Base-by-base conservation (phyloP, 2,888 invertebrate species). In the Saturnia pavonia region DNA sequence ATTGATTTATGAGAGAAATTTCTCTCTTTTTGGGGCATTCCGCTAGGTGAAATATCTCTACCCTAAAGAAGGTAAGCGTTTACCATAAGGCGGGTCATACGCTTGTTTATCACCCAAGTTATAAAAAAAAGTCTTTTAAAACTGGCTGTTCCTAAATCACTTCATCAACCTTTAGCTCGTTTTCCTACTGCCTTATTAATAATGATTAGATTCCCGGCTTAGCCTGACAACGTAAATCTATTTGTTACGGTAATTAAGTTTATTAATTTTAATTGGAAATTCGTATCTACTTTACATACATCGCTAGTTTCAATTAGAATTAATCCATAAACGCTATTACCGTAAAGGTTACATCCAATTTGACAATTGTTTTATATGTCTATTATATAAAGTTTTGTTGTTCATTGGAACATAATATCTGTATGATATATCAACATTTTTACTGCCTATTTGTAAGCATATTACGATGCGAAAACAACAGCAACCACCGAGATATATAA, bases 191-290 rank as follows among this genome's bases (percentile, higher is more conserved):
- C 12, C 54, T 60, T 14, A 22, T 54, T 22, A 7, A 2, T 34
- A 63, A 63, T 63, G 19, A 11, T 65, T 65, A n/a, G 40, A 65
- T 19, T 65, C 65, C n/a, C 40, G 6, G 8, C 40, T 7, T 65
- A 65, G 40, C 34, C 40, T 40, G 9, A 40, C 40, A 40, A 34
- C 19, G 16, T 65, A 40, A 65, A 65, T 65, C 65, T 34, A 40
- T 65, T 40, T 65, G 40, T 65, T 40, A 65, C n/a, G 40, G 27
- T 60, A 60, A 65, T 65, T 40, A 40, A 65, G 65, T 40, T 65
- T 65, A 65, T 65, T 65, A 65, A 65, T 65, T 65, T 65, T 65
- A 65, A 65, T 65, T 65, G 65, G 65, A 65, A n/a, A 40, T 65
- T 40, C 65, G n/a, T 40, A 65, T 40, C 65, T 4, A 40, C n/a